Percentiles rank a stretch among this genome's conserved stretches.
These are phyloP conservation scores for Hypotaenidia okinawae DNA, from an alignment of 2,797 vertebrate genomes.

Conservation along the genomic window DNA sequence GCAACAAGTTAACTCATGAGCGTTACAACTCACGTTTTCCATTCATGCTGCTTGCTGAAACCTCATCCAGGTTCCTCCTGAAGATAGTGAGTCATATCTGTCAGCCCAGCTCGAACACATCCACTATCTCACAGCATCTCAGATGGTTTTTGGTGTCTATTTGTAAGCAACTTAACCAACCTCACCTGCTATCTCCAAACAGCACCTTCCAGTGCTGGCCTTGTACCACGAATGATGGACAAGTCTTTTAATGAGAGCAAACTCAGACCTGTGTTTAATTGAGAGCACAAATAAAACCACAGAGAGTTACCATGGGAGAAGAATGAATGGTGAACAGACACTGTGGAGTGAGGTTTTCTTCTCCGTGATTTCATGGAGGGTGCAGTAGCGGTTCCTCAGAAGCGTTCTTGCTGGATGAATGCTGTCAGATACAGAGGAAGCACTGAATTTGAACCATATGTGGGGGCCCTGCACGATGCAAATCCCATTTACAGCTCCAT, in stretches of 20 bases:
- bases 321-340: background rate
- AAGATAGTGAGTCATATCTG: background rate
- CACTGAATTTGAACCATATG: slow-evolving; percentile 31
- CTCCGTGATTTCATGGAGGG: background rate
- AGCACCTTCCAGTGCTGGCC: background rate
- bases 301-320: background rate
- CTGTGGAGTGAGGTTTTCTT: background rate
- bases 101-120: background rate
- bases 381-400: slow-evolving; percentile 7
- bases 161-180: background rate
- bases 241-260: background rate
- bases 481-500: slow-evolving; percentile 26
- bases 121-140: background rate
- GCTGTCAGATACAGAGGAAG: slow-evolving; percentile 43
- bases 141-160: background rate
- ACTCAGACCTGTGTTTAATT: background rate
- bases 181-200: background rate
- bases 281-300: background rate
- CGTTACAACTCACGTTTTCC: background rate
- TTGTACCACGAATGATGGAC: background rate
- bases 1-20: background rate
- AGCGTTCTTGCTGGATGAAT: slow-evolving; percentile 9
- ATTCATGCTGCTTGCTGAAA: background rate
- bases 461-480: background rate
- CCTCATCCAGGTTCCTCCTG: background rate